Evolutionary conservation across 2,797 vertebrate genomes (phyloP).

Genomic region (Sebastolobus alascanus): DNA sequence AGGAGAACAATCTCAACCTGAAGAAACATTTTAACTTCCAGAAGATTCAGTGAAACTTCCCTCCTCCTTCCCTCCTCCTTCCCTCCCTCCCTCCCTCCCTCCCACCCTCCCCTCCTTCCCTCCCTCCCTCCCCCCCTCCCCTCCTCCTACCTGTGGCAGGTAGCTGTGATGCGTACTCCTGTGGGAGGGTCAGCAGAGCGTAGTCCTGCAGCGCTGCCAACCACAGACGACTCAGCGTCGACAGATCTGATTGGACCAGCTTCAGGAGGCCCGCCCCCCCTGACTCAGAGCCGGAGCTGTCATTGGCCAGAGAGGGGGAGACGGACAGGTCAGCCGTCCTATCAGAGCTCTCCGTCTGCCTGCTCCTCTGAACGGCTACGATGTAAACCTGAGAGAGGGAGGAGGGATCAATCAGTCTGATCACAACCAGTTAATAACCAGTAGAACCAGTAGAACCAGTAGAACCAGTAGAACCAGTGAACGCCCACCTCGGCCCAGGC

Average conservation of each 20-base stretch:
- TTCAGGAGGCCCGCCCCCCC: conserved; percentile 84
- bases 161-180: conserved; percentile 86
- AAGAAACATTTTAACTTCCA: too few relatives aligned
- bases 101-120: too few relatives aligned
- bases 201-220: conserved; percentile 92
- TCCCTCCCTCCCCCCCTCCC: neutral
- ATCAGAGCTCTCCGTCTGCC: conserved; percentile 52
- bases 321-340: conserved; percentile 61
- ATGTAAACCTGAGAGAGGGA: conserved; percentile 89
- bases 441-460: too few relatives aligned
- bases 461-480: neutral
- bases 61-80: too few relatives aligned
- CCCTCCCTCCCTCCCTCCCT: too few relatives aligned
- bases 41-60: too few relatives aligned
- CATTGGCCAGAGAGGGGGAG: conserved; percentile 46
- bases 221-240: conserved; percentile 92
- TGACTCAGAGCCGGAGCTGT: conserved; percentile 26
- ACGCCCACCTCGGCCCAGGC: conserved; percentile 93
- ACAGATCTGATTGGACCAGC: conserved; percentile 90
- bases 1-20: too few relatives aligned
- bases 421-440: too few relatives aligned
- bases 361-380: conserved; percentile 88
- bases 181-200: conserved; percentile 89
- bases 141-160: conserved; percentile 86
- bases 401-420: too few relatives aligned